Base-by-base conservation (phyloP, 2,797 vertebrate genomes). In the Arctocebus calabarensis region DNA sequence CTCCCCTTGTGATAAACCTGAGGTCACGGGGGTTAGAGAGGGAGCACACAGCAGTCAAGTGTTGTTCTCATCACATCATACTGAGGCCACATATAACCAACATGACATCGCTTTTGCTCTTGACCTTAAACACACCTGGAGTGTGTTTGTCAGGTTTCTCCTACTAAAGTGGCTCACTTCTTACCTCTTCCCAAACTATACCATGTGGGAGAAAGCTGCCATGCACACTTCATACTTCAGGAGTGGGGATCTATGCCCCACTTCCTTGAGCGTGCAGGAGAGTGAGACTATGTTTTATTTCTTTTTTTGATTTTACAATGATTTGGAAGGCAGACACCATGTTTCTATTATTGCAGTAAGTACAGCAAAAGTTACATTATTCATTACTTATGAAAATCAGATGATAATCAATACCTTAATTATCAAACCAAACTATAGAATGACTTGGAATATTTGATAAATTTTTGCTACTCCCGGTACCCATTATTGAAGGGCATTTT, bases 141-240 rank as follows among this genome's bases (percentile, higher is more conserved):
- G 48, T 22, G 6, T 7, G 16, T 29, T 19, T 59, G 40, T 62
- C n/a, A 37, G 17, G 8, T 34, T 27, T 2, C 29, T 32, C 71
- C 48, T 22, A 19, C 12, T 6, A 25, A 57, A 70, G 16, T 14
- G 37, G 68, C 22, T 68, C 43, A 10, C 43, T 68, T 29, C 16
- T 12, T 29, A 10, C 48, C 17, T 34, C 62, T 68, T 92, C 78
- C 82, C 37, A 70, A 70, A 68, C 7, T 84, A 45, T 20, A 32
- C 23, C 29, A 12, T 29, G n/a, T 43, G 23, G 29, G 32, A 68
- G 23, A 29, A 64, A 45, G 3, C 70, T 52, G 3, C 10, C 32
- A 9, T 6, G 14, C 0, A 5, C 7, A 86, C 1, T 25, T 59
- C 48, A 68, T 0, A 13, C 57, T 48, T 6, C 20, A 3, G 16